A percentile compares a stretch with the other conserved stretches of the same genome.
These are phyloP conservation scores for Danio aesculapii DNA, from an alignment of 2,797 vertebrate genomes.

Conservation along the genomic window DNA sequence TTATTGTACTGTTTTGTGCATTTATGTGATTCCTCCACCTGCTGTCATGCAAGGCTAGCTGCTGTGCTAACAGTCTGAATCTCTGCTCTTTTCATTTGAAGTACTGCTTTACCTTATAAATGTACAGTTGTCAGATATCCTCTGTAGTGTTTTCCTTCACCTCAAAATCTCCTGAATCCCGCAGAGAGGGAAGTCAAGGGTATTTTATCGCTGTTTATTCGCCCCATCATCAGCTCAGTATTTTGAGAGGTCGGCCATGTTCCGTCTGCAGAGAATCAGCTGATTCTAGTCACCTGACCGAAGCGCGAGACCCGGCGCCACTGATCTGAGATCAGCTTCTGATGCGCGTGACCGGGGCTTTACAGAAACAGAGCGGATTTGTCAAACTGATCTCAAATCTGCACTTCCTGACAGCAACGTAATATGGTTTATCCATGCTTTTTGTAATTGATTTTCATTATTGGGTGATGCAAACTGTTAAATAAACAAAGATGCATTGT, in stretches of 20 bases:
- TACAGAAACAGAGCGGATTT: background rate
- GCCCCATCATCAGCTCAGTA: constrained; percentile 74
- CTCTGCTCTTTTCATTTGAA: background rate
- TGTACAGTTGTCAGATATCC: constrained; percentile 10
- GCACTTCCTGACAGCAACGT: background rate
- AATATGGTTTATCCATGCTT: background rate
- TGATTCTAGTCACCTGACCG: constrained; percentile 78
- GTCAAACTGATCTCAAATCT: background rate
- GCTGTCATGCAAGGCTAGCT: constrained; percentile 32
- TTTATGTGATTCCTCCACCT: background rate
- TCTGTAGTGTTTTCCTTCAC: constrained; percentile 38
- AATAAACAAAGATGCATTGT: background rate
- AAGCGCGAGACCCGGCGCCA: background rate
- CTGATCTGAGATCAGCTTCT: constrained; percentile 32
- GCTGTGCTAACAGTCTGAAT: constrained; percentile 27
- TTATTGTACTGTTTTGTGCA: background rate
- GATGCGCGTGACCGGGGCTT: no score
- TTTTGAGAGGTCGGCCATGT: constrained; percentile 83
- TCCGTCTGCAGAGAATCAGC: constrained; percentile 82
- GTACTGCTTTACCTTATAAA: background rate
- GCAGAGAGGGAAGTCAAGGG: constrained; percentile 71
- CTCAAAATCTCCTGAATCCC: constrained; percentile 59
- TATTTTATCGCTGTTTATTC: constrained; percentile 54
- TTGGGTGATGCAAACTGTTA: background rate
- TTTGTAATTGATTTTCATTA: background rate